Percentiles rank a stretch among this genome's conserved stretches.
These are phyloP conservation scores for Mus spretus DNA, from an alignment of 2,797 vertebrate genomes.

Conservation along the genomic window DNA sequence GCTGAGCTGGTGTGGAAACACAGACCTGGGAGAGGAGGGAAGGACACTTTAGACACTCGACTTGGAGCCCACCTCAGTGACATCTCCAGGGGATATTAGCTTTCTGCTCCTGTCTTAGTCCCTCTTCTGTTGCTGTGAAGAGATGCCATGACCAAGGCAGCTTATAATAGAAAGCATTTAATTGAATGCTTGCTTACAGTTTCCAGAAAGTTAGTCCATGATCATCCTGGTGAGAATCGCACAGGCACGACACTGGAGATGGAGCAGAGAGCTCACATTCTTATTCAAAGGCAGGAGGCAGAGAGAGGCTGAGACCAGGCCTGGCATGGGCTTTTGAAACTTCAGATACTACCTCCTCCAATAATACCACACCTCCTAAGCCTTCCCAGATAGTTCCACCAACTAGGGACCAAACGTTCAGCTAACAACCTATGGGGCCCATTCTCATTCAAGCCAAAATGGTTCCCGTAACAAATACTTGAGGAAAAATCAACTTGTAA, in stretches of 20 bases:
- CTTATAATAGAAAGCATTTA: background rate
- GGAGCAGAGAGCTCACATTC: background rate
- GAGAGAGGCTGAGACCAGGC: background rate
- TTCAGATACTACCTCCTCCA: background rate
- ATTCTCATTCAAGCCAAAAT: background rate
- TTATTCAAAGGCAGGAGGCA: background rate
- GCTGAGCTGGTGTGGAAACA: background rate
- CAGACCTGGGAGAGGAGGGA: background rate
- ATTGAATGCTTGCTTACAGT: too few relatives aligned
- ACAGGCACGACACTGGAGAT: background rate
- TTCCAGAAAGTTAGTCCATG: background rate
- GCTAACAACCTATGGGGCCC: too few relatives aligned
- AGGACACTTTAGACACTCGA: background rate
- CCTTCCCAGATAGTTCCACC: background rate
- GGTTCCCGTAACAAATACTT: background rate
- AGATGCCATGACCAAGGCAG: background rate
- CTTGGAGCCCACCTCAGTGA: background rate
- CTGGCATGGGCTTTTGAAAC: background rate
- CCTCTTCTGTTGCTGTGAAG: background rate
- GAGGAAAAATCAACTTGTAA: background rate
- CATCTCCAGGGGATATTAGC: background rate
- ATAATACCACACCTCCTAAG: background rate
- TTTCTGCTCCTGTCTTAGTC: background rate
- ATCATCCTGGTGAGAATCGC: too few relatives aligned
- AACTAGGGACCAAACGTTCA: background rate